Evolutionary conservation across 2,888 invertebrate species (phyloP).

Genomic region (Heliconius ethilla): DNA sequence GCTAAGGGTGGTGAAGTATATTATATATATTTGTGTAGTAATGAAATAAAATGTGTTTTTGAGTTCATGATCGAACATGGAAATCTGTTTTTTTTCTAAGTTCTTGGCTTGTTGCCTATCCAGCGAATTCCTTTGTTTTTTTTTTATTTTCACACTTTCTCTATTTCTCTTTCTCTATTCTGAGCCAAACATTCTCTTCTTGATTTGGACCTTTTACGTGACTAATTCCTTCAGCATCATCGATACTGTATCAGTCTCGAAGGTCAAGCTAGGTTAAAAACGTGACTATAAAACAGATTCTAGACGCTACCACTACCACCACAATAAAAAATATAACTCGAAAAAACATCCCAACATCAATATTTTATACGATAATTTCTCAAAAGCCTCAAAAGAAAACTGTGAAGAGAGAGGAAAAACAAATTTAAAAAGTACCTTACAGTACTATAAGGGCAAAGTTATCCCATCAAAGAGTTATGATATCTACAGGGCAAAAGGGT

Average conservation of each 20-base stretch:
- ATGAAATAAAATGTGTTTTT: too few relatives aligned
- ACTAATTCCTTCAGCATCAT: too few relatives aligned
- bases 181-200: too few relatives aligned
- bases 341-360: slow-evolving; percentile 14
- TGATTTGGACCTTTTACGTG: too few relatives aligned
- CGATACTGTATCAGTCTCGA: neutral
- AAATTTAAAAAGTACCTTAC: slow-evolving; percentile 43
- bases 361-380: slow-evolving; percentile 28
- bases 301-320: neutral
- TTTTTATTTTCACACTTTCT: too few relatives aligned
- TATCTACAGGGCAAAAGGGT: slow-evolving; percentile 41
- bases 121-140: too few relatives aligned
- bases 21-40: too few relatives aligned
- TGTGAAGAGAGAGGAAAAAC: slow-evolving; percentile 33
- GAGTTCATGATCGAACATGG: too few relatives aligned
- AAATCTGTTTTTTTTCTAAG: too few relatives aligned
- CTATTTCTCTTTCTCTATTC: too few relatives aligned
- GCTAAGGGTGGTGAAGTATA: too few relatives aligned
- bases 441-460: slow-evolving; percentile 45
- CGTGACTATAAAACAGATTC: neutral
- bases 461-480: slow-evolving; percentile 47
- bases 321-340: neutral
- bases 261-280: neutral
- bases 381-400: slow-evolving; percentile 35
- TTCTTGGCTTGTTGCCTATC: too few relatives aligned